Percentiles rank a stretch among this genome's conserved stretches.
Conservation (phyloP, 2,113 vertebrate genomes). For the Xiphorhynchus elegans region DNA sequence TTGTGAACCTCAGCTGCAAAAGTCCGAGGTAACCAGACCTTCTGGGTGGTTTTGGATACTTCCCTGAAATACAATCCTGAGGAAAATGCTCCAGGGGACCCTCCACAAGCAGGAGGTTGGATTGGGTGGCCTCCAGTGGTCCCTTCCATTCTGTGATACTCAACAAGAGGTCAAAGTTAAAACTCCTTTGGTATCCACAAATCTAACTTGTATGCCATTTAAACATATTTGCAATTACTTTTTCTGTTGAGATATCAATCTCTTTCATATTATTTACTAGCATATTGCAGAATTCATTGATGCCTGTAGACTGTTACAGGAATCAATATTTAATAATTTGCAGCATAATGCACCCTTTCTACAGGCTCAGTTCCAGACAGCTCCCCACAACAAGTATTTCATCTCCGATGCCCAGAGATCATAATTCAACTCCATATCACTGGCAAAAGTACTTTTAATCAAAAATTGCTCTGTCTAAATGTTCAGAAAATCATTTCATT, state of each 20-base stretch:
- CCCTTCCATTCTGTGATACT: neutral
- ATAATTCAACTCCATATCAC: neutral
- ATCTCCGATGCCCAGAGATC: neutral
- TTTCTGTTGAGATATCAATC: conserved; percentile 14
- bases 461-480: conserved; percentile 26
- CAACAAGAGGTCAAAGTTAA: neutral
- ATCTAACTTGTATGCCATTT: neutral
- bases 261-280: conserved; percentile 26
- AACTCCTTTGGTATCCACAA: neutral
- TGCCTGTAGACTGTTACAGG: neutral
- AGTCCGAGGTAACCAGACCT: neutral
- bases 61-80: neutral
- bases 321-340: conserved; percentile 58
- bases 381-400: neutral
- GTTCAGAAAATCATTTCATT: conserved; percentile 22
- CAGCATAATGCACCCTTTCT: conserved; percentile 26
- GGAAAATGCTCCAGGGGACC: neutral
- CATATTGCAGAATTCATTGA: conserved; percentile 25
- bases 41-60: neutral
- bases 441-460: conserved; percentile 25
- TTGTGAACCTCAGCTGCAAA: neutral
- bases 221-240: conserved; percentile 1
- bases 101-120: neutral
- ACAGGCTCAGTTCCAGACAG: neutral
- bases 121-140: neutral